Conservation (phyloP, 1,140 invertebrate genomes). For the Meloidogyne exigua region DNA sequence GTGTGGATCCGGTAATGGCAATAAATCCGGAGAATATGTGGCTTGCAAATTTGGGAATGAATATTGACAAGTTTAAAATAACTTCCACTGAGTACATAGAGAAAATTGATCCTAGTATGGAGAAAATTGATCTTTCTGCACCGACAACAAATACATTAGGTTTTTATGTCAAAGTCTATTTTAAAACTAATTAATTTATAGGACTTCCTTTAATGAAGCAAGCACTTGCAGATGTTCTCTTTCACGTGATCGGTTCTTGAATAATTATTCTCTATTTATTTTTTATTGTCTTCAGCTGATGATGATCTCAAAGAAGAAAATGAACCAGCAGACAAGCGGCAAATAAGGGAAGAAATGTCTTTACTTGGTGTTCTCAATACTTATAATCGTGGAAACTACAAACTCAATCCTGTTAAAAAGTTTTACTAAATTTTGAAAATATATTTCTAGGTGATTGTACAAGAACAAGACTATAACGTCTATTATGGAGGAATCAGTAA, state of each 20-base stretch:
- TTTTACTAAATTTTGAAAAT: neutral
- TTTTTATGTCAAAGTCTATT: neutral
- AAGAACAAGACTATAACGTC: constrained; percentile 61
- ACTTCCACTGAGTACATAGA: constrained; percentile 46
- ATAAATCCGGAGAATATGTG: constrained; percentile 61
- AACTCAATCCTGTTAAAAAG: constrained; percentile 52
- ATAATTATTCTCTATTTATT: neutral
- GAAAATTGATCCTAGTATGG: constrained; percentile 16
- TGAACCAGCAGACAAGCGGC: constrained; percentile 31
- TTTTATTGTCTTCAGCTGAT: constrained; percentile 44
- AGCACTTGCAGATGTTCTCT: constrained; percentile 62
- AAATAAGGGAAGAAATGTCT: constrained; percentile 59
- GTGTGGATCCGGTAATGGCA: constrained; percentile 63
- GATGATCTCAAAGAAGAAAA: constrained; percentile 54
- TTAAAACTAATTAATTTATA: neutral
- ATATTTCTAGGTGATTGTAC: constrained; percentile 46
- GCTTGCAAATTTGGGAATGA: constrained; percentile 63
- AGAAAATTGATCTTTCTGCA: constrained; percentile 33
- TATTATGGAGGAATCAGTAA: constrained; percentile 63
- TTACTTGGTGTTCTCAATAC: constrained; percentile 61
- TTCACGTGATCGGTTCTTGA: constrained; percentile 54
- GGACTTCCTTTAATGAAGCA: constrained; percentile 60
- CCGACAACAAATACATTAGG: constrained; percentile 58
- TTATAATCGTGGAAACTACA: constrained; percentile 61
- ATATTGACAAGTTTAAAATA: constrained; percentile 50